Base-by-base conservation (phyloP, 2,797 vertebrate genomes). In the Peromyscus aztecus region DNA sequence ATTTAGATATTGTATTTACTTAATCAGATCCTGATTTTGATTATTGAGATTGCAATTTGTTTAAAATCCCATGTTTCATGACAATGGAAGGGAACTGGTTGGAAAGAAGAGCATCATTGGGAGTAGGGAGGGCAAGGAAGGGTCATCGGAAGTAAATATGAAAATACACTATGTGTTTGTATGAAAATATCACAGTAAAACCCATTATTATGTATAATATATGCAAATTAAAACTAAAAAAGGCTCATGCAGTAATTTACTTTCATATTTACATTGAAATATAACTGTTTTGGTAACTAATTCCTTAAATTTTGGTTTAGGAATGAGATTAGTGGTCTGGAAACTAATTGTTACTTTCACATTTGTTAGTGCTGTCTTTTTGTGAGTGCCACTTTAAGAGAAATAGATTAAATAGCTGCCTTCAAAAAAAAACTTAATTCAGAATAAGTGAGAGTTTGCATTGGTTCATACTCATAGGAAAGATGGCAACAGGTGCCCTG, bases 281-380 rank as follows among this genome's bases (percentile, higher is more conserved):
- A 46, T 37, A 46, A 86, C 21, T 9, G 4, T 88, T 78, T 86
- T 69, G 46, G 34, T n/a, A 86, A 46, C 34, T 86, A 16, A 24
- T 94, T 97, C 9, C 34, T 94, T 75, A 61, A 61, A 90, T 97
- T 96, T 61, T 55, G 76, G 24, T 55, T 96, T 90, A 75, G 67
- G 16, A 91, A 59, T 94, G 43, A 88, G 27, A 82, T 94, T 94
- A 40, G 81, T 87, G 29, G 8, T 77, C 71, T 78, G 55, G 55
- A 93, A 96, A 67, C 46, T 63, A 63, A 83, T 88, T 84, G 29
- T 78, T 89, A 13, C 73, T 94, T 96, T 77, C 12, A 77, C 40
- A 94, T 11, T 93, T 95, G 0, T 85, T 92, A 94, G n/a, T 85
- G 16, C 59, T 91, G 0, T 89, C 43, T 85, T 29, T 87, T 46